Evolutionary conservation across 2,113 vertebrate species (phyloP), one percentile per base, ranked within the genome.

Genomic region (human): DNA sequence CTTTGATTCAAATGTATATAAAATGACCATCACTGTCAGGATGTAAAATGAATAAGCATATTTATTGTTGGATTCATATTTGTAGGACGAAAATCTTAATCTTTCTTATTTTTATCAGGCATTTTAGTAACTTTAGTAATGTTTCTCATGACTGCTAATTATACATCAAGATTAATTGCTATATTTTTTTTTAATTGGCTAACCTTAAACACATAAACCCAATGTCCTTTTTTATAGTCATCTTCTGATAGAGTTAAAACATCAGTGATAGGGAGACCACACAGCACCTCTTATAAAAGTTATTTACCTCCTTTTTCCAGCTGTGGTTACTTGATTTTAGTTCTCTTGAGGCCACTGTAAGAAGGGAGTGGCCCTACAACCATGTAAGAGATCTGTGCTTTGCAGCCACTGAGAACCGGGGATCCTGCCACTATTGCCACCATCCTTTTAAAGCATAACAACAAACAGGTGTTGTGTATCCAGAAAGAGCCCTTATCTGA

Each of bases 71-170:
- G 23, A 59, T 82, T 38, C 30, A 17, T 93, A 70, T 66, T 73
- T 82, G 5, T 79, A 50, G 45, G 27, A 61, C 72, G 79, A 95
- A 88, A 76, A 89, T 66, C 43, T 92, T 89, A 90, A 40, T 83
- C 48, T 94, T 90, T 94, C 72, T 50, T 23, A 55, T 59, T 95
- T 89, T 96, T 86, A 83, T n/a, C 30, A 79, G 83, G 45, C 32
- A 91, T 95, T 96, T 96, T 55, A 86, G 22, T 85, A 94, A 52
- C 57, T 94, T 81, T 68, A 81, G 25, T 94, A 22, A 52, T 94
- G 48, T 75, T 95, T 72, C 3, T 86, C n/a, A 86, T 76, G 27
- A 35, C 11, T 89, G 27, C n/a, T 96, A 89, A 75, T 87, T 90
- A 95, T 88, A 81, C 6, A 32, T 45, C 64, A 94, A 59, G 12